These are phyloP conservation scores for Beaufortia kweichowensis DNA, from an alignment of 2,113 vertebrate species.

Conservation along the genomic window DNA sequence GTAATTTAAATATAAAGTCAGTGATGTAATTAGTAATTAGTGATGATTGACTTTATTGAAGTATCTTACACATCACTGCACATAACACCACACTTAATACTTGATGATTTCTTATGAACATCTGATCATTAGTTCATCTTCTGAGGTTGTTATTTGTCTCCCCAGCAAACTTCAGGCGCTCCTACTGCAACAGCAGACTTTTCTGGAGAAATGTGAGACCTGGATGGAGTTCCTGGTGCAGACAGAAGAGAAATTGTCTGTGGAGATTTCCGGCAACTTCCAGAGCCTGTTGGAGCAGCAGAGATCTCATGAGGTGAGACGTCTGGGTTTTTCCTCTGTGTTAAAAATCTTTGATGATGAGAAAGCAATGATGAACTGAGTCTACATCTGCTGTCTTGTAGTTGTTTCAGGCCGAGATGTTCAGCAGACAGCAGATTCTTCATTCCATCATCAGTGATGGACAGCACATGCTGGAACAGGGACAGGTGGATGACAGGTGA, in stretches of 20 bases:
- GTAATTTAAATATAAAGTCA: no score
- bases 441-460: conserved; percentile 95
- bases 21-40: no score
- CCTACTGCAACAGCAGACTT: conserved; percentile 94
- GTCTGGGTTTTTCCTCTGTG: no score
- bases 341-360: no score
- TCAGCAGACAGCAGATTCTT: conserved; percentile 97
- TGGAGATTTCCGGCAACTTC: conserved; percentile 94
- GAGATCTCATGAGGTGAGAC: conserved; percentile 86
- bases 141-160: background rate
- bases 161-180: conserved; percentile 93
- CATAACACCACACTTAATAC: no score
- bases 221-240: conserved; percentile 98
- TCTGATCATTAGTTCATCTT: no score
- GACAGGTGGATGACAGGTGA: conserved; percentile 96
- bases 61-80: no score
- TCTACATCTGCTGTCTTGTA: conserved; percentile 61
- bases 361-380: no score
- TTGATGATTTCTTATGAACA: no score
- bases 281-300: conserved; percentile 92
- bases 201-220: conserved; percentile 96
- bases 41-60: no score
- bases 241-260: conserved; percentile 90
- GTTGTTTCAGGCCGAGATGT: conserved; percentile 99
- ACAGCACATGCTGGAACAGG: conserved; percentile 93